Percentiles rank a stretch among this genome's conserved stretches.
Conservation (phyloP, 2,113 vertebrate genomes). For the Chlamydotis undulata region DNA sequence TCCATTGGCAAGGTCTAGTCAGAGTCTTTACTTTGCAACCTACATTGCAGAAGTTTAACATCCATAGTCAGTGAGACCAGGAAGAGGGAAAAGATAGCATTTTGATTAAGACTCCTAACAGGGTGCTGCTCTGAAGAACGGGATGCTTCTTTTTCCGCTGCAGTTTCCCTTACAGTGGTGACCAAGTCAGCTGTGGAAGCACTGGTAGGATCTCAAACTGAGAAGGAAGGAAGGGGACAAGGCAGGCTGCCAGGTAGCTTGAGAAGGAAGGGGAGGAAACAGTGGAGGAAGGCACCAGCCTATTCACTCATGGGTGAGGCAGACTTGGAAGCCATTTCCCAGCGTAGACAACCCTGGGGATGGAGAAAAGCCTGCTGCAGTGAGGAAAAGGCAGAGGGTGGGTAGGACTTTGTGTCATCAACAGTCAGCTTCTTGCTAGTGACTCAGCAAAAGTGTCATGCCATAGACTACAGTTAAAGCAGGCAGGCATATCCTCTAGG, state of each 20-base stretch:
- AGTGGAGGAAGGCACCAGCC: not conserved
- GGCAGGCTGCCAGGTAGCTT: not conserved
- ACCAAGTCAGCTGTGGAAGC: not conserved
- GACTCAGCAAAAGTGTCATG: not conserved
- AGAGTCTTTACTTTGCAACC: not conserved
- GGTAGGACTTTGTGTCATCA: not conserved
- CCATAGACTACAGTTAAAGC: not conserved
- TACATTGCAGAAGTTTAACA: not conserved
- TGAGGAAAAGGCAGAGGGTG: not conserved
- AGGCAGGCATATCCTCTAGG: not conserved
- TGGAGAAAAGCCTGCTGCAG: not conserved
- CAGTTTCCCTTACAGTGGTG: not conserved
- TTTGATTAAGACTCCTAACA: not conserved
- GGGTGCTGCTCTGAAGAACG: not conserved
- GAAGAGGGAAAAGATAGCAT: not conserved
- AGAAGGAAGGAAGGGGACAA: not conserved
- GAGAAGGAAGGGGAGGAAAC: not conserved
- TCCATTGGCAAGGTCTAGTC: not conserved
- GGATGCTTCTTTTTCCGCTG: not conserved
- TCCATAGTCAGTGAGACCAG: not conserved
- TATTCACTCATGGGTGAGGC: not conserved
- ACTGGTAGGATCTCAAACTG: not conserved
- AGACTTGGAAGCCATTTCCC: not conserved
- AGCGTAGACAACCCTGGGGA: not conserved
- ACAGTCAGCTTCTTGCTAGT: not conserved